Base-by-base conservation (phyloP, 2,113 vertebrate genomes). In the Dasyornis broadbenti region DNA sequence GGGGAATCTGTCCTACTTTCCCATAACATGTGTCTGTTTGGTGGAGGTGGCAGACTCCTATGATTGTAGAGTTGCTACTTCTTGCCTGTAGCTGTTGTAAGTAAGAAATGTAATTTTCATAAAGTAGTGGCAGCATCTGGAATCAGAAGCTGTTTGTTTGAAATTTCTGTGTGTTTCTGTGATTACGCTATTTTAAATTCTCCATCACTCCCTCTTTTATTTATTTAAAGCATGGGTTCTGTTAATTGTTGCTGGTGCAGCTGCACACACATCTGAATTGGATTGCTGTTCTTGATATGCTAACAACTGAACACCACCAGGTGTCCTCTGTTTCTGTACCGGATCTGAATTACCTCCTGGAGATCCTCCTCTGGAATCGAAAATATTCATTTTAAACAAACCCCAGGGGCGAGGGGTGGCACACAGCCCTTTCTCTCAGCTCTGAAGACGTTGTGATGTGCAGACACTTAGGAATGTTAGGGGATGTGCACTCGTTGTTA, bases 251-350 rank as follows among this genome's bases (percentile, higher is more conserved):
- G 8, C 37, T 87, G 63, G 14, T 73, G 68, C 66, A 77, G 39
- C 76, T 90, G 82, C 47, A 47, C 8, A 3, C 23, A 20, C 12
- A 7, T 37, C 24, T 65, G 59, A 86, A 19, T 47, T 39, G 42
- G 28, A 61, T 82, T 87, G 56, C 52, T 86, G 50, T 44, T 65
- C 72, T 76, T 44, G 53, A 5, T 59, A 86, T 28, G 16, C 60
- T 61, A 47, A 53, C 59, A 88, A 12, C 44, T 40, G 27, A 80
- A 53, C n/a, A 90, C 90, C 81, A 77, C 69, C 68, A 91, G 93
- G 42, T 89, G 93, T 85, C 86, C 70, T 81, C 69, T 90, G 22
- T 39, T 89, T 54, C 83, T 79, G 40, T 30, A 20, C 47, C 39
- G 23, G n/a, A 14, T 56, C 59, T 70, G 27, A 72, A 73, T 59